Evolutionary conservation across 2,113 vertebrate genomes (phyloP), one percentile per base, ranked within the genome.

Genomic region (Microcebus murinus): DNA sequence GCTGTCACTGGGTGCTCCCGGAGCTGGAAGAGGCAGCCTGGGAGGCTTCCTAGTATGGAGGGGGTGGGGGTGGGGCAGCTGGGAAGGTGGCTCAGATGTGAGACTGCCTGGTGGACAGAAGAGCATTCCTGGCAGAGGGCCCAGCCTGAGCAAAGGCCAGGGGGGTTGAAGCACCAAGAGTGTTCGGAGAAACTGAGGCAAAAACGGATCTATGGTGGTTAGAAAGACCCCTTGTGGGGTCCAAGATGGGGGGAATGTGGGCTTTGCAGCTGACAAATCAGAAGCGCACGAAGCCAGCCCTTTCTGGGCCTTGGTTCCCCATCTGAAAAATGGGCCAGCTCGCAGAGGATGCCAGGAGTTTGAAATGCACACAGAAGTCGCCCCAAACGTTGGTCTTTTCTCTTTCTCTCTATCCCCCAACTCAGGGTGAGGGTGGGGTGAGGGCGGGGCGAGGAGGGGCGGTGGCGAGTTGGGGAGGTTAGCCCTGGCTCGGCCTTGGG

Each of bases 11-110:
- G 86, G 90, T 36, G 52, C 55, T 68, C 42, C 48, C 52, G 18
- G 77, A 39, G 17, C 63, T 27, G 18, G 63, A 39, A 63, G 52
- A 70, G 67, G 52, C 55, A 6, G 57, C 36, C 84, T 29, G 14
- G 70, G 48, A 34, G 50, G 59, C 21, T 83, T 82, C 74, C 80
- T 27, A 48, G 57, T 39, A 15, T 13, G 31, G 1, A 13, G 42
- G 6, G 39, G 1, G 3, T 4, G 39, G 27, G 0, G 5, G 39
- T 23, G 0, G 15, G 15, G 3, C 21, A 8, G 39, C 57, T 18
- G 57, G 52, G 61, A 70, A 27, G 61, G 48, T 61, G 27, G 61
- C 67, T 70, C 36, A 27, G 36, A 57, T 29, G 20, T 27, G 57
- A n/a, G 17, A 1, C 31, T n/a, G 57, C 23, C 12, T 34, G 63